phyloP scores from a whole-genome alignment of 2,888 invertebrate genomes.

The Dryomyza anilis region DNA sequence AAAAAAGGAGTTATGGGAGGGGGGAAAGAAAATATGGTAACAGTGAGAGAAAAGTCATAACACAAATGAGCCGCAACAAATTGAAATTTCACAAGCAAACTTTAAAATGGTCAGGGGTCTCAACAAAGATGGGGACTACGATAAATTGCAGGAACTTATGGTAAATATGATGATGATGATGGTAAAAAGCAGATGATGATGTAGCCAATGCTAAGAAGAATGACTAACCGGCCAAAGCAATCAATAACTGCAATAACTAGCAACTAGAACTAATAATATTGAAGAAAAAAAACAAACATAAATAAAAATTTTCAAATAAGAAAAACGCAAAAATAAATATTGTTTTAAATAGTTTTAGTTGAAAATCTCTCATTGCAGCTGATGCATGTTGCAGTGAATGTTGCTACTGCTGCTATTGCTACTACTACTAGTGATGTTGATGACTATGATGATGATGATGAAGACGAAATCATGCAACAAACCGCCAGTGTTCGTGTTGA shows the following conservation, averaged over 20 bases:
- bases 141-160: not conserved
- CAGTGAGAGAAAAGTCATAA: not conserved
- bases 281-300: not conserved
- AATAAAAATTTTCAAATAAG: no score
- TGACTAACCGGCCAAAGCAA: constrained; percentile 6
- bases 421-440: not conserved
- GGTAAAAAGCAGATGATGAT: not conserved
- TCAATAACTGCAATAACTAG: constrained; percentile 13
- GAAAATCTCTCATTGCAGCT: not conserved
- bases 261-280: not conserved
- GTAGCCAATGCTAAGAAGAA: not conserved
- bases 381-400: no score
- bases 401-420: no score
- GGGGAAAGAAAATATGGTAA: not conserved
- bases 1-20: not conserved
- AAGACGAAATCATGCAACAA: not conserved
- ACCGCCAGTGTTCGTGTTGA: not conserved
- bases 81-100: constrained; percentile 22
- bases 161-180: not conserved
- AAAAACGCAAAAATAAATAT: not conserved
- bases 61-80: constrained; percentile 21
- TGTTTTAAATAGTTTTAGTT: not conserved
- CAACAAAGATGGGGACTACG: no score
- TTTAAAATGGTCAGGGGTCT: no score
- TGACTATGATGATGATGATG: not conserved